Conservation (phyloP, 2,888 invertebrate genomes). For the Chymomyza procnemis region DNA sequence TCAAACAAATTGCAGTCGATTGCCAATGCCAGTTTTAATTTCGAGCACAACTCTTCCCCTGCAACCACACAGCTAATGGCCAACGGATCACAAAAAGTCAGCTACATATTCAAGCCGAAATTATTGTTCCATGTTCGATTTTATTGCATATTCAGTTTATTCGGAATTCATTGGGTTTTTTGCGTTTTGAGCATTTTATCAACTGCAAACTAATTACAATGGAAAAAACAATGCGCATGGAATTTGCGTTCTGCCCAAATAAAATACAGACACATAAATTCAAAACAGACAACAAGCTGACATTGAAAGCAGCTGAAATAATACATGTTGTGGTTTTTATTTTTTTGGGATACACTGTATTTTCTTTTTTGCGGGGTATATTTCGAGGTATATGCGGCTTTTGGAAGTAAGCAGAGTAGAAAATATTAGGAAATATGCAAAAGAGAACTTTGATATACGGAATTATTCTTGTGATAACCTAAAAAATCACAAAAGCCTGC, state of each 20-base stretch:
- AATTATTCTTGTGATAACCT: too few relatives aligned
- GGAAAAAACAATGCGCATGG: neutral
- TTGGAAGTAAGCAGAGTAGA: too few relatives aligned
- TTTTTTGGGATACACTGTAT: too few relatives aligned
- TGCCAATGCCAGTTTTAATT: slow-evolving; percentile 7
- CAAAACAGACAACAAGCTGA: slow-evolving; percentile 58
- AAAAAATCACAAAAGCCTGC: too few relatives aligned
- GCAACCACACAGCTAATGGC: neutral
- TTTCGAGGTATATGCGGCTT: too few relatives aligned
- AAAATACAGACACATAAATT: slow-evolving; percentile 66
- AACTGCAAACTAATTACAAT: slow-evolving; percentile 43
- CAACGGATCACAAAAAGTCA: neutral
- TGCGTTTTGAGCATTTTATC: neutral
- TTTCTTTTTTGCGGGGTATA: too few relatives aligned
- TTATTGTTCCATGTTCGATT: too few relatives aligned
- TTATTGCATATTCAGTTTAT: too few relatives aligned
- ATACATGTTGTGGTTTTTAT: too few relatives aligned
- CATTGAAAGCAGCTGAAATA: slow-evolving; percentile 43
- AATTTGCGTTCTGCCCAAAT: slow-evolving; percentile 32
- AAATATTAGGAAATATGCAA: too few relatives aligned
- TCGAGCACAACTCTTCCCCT: neutral
- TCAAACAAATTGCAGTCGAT: neutral
- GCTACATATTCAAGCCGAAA: neutral
- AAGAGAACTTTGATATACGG: too few relatives aligned
- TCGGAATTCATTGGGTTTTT: slow-evolving; percentile 7